phyloP scores from a whole-genome alignment of 2,888 invertebrate genomes.

The Eurytoma adleriae region DNA sequence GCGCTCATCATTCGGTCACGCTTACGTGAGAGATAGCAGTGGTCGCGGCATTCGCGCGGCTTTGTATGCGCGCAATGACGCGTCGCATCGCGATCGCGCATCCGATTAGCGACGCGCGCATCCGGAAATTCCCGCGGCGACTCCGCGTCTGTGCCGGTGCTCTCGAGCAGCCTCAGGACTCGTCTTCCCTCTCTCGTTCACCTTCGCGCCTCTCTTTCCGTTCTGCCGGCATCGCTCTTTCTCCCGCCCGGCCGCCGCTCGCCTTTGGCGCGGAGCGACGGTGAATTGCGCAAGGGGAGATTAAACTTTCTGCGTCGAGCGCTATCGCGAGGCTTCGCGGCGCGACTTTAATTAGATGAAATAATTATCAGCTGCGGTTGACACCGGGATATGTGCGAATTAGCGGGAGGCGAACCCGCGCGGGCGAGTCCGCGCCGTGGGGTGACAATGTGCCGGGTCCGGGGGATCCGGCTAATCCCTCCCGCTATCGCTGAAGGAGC shows the following conservation, averaged over 20 bases:
- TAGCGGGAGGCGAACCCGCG: too few species aligned
- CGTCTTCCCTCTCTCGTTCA: conserved; percentile 4
- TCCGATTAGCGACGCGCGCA: conserved; percentile 14
- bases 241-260: neutral
- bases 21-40: neutral
- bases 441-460: too few species aligned
- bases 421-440: too few species aligned
- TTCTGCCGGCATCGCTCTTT: neutral
- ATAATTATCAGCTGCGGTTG: conserved; percentile 7
- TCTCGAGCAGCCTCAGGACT: neutral
- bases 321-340: neutral
- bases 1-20: neutral
- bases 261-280: too few species aligned
- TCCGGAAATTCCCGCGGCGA: conserved; percentile 11
- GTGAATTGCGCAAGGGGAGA: neutral
- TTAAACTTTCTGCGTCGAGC: neutral
- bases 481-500: conserved; percentile 22
- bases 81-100: conserved; percentile 20
- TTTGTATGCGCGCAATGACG: conserved; percentile 12
- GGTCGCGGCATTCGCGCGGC: neutral
- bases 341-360: conserved; percentile 31
- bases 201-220: neutral
- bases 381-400: too few species aligned
- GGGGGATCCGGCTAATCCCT: conserved; percentile 26
- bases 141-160: too few species aligned